Percentiles rank a stretch among this genome's conserved stretches.
Conservation (phyloP, 2,113 vertebrate species). For the Urocynchramus pylzowi region DNA sequence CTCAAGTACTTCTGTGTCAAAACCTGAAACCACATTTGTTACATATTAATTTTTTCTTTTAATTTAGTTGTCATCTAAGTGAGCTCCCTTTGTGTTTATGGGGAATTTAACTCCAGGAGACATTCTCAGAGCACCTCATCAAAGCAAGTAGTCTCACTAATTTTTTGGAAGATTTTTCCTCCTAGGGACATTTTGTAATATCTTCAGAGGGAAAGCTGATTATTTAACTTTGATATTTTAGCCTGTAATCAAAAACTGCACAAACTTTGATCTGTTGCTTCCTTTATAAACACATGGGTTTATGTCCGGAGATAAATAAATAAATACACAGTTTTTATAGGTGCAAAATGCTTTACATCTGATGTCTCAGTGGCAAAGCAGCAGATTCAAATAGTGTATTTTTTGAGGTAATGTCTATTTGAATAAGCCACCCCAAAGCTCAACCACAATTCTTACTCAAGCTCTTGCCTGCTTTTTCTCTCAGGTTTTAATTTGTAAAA, state of each 20-base stretch:
- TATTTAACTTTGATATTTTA: not conserved
- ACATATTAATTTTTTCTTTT: not conserved
- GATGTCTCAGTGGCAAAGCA: not conserved
- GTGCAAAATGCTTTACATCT: not conserved
- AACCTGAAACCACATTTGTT: not conserved
- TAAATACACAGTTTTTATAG: not conserved
- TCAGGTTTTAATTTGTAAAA: not conserved
- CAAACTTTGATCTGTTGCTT: not conserved
- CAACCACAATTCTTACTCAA: not conserved
- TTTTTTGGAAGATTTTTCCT: not conserved
- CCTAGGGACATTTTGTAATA: not conserved
- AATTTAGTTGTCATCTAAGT: not conserved
- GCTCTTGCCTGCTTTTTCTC: not conserved
- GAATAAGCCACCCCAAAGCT: not conserved
- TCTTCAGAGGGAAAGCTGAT: not conserved
- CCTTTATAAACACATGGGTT: rapidly evolving
- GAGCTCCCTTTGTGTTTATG: not conserved
- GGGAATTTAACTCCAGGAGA: not conserved
- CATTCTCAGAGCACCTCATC: not conserved
- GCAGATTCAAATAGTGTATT: not conserved
- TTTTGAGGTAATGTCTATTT: not conserved
- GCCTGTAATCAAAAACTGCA: not conserved
- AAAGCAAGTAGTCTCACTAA: not conserved
- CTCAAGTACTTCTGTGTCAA: not conserved
- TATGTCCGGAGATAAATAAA: not conserved